These are phyloP conservation scores for Mystacornis crossleyi DNA, from an alignment of 2,113 vertebrate genomes.

Conservation along the genomic window DNA sequence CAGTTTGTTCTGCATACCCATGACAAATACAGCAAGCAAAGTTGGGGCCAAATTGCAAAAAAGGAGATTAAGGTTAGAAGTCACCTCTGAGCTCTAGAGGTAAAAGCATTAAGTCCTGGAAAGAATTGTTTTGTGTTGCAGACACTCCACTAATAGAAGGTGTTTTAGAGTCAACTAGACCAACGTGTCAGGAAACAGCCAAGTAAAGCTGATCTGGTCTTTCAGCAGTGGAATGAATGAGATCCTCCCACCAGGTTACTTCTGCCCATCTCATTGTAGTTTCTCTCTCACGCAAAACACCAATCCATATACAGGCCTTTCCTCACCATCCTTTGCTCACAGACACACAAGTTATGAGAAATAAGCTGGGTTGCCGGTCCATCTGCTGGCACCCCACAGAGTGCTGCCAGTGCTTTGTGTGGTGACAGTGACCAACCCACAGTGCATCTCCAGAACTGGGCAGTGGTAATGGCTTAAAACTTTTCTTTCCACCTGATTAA, in stretches of 20 bases:
- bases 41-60: neutral
- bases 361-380: fast-evolving
- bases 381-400: fast-evolving
- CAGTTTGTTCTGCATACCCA: neutral
- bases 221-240: neutral
- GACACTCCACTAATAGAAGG: neutral
- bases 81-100: neutral
- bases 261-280: neutral
- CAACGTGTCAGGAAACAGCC: neutral
- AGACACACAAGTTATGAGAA: neutral
- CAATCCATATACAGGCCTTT: neutral
- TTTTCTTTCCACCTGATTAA: neutral
- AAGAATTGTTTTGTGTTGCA: neutral
- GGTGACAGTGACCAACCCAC: fast-evolving
- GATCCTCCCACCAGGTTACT: neutral
- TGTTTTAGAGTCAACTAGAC: neutral
- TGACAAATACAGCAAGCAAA: neutral
- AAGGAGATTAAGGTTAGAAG: neutral
- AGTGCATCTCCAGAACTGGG: neutral
- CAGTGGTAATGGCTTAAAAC: neutral
- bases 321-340: neutral
- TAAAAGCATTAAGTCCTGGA: neutral
- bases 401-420: neutral
- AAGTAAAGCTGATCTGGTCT: neutral
- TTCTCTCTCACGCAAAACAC: neutral